Percentiles rank a stretch among this genome's conserved stretches.
These are phyloP conservation scores for Luscinia luscinia DNA, from an alignment of 2,797 vertebrate species.

Conservation along the genomic window DNA sequence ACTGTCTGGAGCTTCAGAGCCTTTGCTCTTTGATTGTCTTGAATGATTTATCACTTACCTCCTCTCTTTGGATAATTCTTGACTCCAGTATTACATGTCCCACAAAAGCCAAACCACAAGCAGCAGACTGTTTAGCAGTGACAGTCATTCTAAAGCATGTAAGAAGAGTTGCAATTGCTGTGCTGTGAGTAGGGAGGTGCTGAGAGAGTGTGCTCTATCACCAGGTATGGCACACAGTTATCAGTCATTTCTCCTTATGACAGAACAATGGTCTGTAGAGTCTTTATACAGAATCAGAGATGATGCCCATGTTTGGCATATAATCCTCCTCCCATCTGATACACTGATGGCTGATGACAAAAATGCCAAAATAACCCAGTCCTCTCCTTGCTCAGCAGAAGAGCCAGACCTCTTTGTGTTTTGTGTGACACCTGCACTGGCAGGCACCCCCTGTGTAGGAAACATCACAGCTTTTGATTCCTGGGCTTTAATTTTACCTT, in stretches of 20 bases:
- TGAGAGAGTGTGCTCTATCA: fast-evolving
- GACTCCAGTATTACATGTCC: not conserved
- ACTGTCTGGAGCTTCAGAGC: not conserved
- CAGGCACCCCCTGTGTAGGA: not conserved
- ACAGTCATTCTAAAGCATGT: not conserved
- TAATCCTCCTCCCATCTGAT: not conserved
- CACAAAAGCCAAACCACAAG: not conserved
- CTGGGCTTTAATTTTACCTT: not conserved
- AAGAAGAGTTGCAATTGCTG: not conserved
- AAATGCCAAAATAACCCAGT: not conserved
- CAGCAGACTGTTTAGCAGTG: not conserved
- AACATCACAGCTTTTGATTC: not conserved
- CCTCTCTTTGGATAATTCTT: not conserved
- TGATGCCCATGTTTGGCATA: not conserved
- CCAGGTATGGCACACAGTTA: not conserved
- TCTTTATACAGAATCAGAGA: not conserved
- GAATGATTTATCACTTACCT: not conserved
- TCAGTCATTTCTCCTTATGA: not conserved
- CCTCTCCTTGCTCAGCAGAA: not conserved
- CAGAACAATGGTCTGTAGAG: not conserved
- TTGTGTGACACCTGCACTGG: not conserved
- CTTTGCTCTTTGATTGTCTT: not conserved
- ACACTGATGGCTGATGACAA: not conserved
- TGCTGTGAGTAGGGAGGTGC: not conserved
- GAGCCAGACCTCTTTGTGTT: not conserved